phyloP scores from a whole-genome alignment of 1,140 invertebrate species.

The Adoxophyes honmai region DNA sequence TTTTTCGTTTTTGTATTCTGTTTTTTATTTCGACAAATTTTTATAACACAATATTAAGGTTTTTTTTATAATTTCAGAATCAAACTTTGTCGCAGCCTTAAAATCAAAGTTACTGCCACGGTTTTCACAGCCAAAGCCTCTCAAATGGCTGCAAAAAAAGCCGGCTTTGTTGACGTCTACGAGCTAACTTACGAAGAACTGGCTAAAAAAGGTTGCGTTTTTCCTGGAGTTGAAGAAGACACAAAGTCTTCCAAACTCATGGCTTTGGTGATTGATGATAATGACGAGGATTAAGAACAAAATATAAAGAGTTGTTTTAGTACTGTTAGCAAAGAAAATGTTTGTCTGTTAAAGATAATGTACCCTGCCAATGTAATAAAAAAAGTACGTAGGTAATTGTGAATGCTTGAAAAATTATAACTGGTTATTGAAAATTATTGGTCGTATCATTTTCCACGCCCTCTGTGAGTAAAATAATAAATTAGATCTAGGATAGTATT shows the following conservation, averaged over 20 bases:
- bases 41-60: not conserved
- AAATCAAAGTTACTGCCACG: conserved; percentile 65
- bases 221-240: conserved; percentile 60
- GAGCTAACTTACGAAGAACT: conserved; percentile 67
- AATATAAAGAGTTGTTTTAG: too few relatives aligned
- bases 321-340: too few relatives aligned
- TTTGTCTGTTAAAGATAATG: too few relatives aligned
- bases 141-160: conserved; percentile 67
- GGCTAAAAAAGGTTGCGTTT: conserved; percentile 52
- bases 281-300: not conserved
- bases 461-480: too few relatives aligned
- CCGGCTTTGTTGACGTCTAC: conserved; percentile 58
- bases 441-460: too few relatives aligned
- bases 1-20: not conserved
- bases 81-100: conserved; percentile 61
- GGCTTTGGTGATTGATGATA: conserved; percentile 47
- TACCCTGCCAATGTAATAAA: too few relatives aligned
- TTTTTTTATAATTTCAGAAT: conserved; percentile 45
- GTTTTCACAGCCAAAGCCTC: conserved; percentile 72
- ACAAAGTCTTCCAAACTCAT: conserved; percentile 64
- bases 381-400: too few relatives aligned
- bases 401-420: too few relatives aligned
- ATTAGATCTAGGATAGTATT: too few relatives aligned
- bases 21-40: not conserved
- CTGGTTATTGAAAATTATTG: too few relatives aligned